Evolutionary conservation across 2,113 vertebrate genomes (phyloP).

Genomic region (Clarias gariepinus): DNA sequence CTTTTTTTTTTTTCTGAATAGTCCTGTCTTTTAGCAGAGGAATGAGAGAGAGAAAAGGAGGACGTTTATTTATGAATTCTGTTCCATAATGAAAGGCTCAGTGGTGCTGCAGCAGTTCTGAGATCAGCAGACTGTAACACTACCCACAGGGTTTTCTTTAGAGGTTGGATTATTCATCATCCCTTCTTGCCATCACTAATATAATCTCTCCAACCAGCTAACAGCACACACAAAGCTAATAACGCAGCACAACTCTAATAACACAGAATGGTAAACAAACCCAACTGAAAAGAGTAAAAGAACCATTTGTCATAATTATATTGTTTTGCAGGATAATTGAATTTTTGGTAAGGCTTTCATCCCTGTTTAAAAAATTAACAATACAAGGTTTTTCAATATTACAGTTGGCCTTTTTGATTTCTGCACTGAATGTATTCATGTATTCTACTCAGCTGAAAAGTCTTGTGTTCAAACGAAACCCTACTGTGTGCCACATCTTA

Average conservation of each 20-base stretch:
- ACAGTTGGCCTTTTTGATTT: not conserved
- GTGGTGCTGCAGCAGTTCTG: constrained; percentile 38
- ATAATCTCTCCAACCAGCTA: constrained; percentile 37
- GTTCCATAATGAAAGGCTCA: constrained; percentile 31
- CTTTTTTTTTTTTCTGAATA: constrained; percentile 14
- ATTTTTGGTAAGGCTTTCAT: constrained; percentile 6
- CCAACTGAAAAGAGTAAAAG: not conserved
- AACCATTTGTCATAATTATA: constrained; percentile 21
- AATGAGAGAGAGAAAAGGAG: not conserved
- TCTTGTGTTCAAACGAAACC: constrained; percentile 25
- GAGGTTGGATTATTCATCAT: constrained; percentile 46
- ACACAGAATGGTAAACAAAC: constrained; percentile 18
- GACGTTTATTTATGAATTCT: constrained; percentile 40
- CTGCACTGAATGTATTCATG: not conserved
- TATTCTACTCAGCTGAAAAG: constrained; percentile 12
- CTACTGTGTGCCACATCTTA: constrained; percentile 27
- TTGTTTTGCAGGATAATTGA: constrained; percentile 25
- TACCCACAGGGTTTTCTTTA: constrained; percentile 29
- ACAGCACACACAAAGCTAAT: constrained; percentile 34
- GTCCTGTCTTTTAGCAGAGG: not conserved
- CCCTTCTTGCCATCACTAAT: constrained; percentile 34
- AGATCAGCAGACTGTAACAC: constrained; percentile 42
- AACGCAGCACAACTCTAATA: constrained; percentile 20
- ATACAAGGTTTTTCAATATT: not conserved
- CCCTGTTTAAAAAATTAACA: constrained; percentile 1